A percentile compares a stretch with the other conserved stretches of the same genome.
These are phyloP conservation scores for Apostichopus leukothele DNA, from an alignment of 53 echinoderm and acorn worm genomes.

Conservation along the genomic window DNA sequence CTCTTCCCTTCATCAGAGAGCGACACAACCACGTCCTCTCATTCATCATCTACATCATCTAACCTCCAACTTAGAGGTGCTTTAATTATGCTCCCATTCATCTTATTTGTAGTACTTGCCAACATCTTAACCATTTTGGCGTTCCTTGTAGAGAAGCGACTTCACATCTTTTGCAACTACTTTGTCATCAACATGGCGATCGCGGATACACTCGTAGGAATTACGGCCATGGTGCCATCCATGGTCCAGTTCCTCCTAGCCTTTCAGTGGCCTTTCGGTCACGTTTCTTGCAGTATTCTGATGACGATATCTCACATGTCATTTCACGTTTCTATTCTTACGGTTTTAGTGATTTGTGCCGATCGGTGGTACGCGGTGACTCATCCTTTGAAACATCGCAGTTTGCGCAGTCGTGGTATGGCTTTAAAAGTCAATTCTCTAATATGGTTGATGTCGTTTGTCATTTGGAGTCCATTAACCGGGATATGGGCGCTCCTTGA, in stretches of 20 bases:
- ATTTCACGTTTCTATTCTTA: conserved; percentile 8
- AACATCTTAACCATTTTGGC: background rate
- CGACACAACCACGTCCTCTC: too few relatives aligned
- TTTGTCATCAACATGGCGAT: conserved; percentile 19
- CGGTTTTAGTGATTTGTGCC: conserved; percentile 20
- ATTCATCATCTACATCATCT: too few relatives aligned
- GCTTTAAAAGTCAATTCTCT: background rate
- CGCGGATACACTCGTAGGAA: background rate
- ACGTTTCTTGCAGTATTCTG: background rate
- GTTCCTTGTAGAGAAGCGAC: conserved; percentile 9
- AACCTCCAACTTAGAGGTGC: background rate
- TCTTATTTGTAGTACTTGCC: conserved; percentile 1
- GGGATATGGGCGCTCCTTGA: conserved; percentile 12
- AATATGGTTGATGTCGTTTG: background rate
- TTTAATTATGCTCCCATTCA: conserved; percentile 2
- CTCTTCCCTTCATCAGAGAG: too few relatives aligned
- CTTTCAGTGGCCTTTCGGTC: conserved; percentile 13
- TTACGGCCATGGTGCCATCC: conserved; percentile 13
- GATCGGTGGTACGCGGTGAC: conserved; percentile 9
- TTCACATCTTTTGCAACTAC: conserved; percentile 16
- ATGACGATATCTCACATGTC: conserved; percentile 29
- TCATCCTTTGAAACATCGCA: background rate
- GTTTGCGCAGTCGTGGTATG: background rate
- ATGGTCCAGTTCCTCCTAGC: background rate
- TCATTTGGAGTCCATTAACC: conserved; percentile 4